These are phyloP conservation scores for Gallinago nigripennis DNA, from an alignment of 2,797 vertebrate genomes.

Conservation along the genomic window DNA sequence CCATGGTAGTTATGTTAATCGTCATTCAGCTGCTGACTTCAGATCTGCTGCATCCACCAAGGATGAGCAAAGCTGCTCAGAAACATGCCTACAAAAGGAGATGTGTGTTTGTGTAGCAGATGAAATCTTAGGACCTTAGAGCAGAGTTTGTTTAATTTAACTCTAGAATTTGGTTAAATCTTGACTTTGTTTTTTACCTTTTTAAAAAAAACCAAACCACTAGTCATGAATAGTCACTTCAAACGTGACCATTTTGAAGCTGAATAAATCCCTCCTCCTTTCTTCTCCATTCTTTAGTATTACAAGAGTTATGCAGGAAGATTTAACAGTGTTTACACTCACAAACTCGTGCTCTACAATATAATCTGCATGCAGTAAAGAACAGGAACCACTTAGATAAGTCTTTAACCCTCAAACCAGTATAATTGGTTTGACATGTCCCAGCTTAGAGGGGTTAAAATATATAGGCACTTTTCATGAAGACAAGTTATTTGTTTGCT, in stretches of 20 bases:
- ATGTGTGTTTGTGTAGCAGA: not conserved
- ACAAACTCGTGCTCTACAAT: not conserved
- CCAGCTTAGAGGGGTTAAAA: not conserved
- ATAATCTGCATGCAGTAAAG: not conserved
- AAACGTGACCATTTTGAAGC: not conserved
- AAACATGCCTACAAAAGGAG: not conserved
- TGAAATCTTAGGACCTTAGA: not conserved
- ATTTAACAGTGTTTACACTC: not conserved
- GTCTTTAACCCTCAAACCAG: not conserved
- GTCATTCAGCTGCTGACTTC: not conserved
- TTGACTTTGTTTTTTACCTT: not conserved
- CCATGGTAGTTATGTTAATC: fast-evolving
- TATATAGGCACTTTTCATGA: not conserved
- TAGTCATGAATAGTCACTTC: not conserved
- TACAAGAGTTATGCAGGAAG: not conserved
- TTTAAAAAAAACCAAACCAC: not conserved
- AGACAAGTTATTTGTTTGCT: not conserved
- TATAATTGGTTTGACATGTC: not conserved
- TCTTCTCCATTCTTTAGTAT: not conserved
- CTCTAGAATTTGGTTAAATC: not conserved
- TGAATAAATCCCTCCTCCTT: not conserved
- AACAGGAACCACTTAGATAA: not conserved
- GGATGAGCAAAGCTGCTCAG: not conserved
- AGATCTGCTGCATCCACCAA: not conserved
- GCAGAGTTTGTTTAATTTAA: not conserved